A percentile compares a stretch with the other conserved stretches of the same genome.
Evolutionary conservation across 2,113 vertebrate species (phyloP).

Genomic region (Coryphaenoides rupestris): DNA sequence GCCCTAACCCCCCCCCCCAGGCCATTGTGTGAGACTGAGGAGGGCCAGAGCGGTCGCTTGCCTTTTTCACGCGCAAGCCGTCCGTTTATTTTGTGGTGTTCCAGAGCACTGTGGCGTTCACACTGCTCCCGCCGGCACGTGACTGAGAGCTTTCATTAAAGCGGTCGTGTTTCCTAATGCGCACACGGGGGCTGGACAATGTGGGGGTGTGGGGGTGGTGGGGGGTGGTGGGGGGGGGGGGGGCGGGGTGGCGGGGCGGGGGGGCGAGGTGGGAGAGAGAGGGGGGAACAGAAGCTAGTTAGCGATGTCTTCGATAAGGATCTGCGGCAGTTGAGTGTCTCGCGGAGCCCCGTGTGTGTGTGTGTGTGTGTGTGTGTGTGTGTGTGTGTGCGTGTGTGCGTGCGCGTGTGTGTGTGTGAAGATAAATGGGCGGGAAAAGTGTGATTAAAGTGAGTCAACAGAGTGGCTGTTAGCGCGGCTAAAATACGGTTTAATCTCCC

Average conservation of each 20-base stretch:
- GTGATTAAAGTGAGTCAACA: slow-evolving; percentile 29
- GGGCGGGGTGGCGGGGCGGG: too few species aligned
- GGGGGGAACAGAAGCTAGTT: slow-evolving; percentile 19
- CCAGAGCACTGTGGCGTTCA: too few species aligned
- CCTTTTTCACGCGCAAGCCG: background rate
- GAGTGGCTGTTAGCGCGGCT: slow-evolving; percentile 13
- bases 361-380: too few species aligned
- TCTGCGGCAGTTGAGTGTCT: slow-evolving; percentile 31
- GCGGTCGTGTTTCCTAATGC: background rate
- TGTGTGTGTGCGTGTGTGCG: too few species aligned
- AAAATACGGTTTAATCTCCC: background rate
- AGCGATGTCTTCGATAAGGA: slow-evolving; percentile 27
- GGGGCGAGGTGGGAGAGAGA: slow-evolving; percentile 1
- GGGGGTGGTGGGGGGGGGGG: too few species aligned
- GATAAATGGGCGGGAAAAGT: background rate
- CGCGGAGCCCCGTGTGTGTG: background rate
- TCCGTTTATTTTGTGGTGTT: slow-evolving; percentile 1
- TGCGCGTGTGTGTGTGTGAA: too few species aligned
- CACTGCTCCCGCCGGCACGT: background rate
- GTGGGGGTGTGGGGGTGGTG: too few species aligned
- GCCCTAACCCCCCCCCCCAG: too few species aligned
- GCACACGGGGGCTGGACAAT: slow-evolving; percentile 15
- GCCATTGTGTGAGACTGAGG: background rate
- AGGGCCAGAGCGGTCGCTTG: too few species aligned
- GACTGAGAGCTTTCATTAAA: slow-evolving; percentile 27